Conservation (phyloP, 2,113 vertebrate species). For the Heterotis niloticus region DNA sequence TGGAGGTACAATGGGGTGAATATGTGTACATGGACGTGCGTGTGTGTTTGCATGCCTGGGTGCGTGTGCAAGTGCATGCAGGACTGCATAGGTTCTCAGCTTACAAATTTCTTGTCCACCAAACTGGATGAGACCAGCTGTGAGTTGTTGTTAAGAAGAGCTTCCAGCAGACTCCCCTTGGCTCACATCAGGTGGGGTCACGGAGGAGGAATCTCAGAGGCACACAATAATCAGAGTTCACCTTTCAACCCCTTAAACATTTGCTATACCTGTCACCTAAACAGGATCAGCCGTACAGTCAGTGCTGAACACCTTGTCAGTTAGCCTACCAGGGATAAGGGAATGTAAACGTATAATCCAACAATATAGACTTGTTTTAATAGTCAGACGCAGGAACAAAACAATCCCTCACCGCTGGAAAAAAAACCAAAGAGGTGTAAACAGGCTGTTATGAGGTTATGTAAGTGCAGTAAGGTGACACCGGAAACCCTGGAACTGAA, state of each 20-base stretch:
- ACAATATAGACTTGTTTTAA: not conserved
- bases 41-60: not conserved
- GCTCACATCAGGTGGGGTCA: too few relatives aligned
- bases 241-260: not conserved
- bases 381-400: not conserved
- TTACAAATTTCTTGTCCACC: not conserved
- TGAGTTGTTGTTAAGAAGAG: not conserved
- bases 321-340: not conserved
- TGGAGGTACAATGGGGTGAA: too few relatives aligned
- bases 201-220: not conserved
- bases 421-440: not conserved
- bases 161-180: not conserved
- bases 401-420: not conserved
- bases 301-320: not conserved
- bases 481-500: not conserved
- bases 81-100: not conserved
- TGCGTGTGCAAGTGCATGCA: not conserved
- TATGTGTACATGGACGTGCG: not conserved
- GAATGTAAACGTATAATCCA: not conserved
- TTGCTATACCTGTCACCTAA: not conserved
- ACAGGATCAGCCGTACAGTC: too few relatives aligned
- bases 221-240: too few relatives aligned
- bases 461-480: not conserved
- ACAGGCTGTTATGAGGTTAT: not conserved
- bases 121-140: not conserved